Evolutionary conservation across 2,113 vertebrate genomes (phyloP).

Genomic region (Eretmochelys imbricata): DNA sequence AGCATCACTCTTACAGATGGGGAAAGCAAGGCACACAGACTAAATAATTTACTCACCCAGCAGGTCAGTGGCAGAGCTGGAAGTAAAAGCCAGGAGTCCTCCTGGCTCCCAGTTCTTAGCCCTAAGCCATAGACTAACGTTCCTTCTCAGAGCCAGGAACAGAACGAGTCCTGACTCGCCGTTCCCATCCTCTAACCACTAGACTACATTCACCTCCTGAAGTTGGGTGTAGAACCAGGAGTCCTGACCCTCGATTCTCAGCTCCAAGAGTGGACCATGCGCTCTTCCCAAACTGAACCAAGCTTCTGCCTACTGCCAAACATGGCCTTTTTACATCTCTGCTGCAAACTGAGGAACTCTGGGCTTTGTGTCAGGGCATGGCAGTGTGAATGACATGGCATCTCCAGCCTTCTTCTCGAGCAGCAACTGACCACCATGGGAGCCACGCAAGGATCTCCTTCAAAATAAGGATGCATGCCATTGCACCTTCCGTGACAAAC

Average conservation of each 20-base stretch:
- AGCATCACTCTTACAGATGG: rapidly evolving
- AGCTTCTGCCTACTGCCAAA: neutral
- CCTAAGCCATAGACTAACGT: neutral
- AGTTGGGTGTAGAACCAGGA: neutral
- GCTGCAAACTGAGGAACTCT: neutral
- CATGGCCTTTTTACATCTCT: neutral
- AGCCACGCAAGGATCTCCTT: neutral
- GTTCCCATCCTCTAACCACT: neutral
- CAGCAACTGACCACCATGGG: neutral
- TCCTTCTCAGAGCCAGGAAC: neutral
- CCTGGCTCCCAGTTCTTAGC: neutral
- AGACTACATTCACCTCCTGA: too few species aligned
- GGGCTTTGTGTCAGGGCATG: neutral
- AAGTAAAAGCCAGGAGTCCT: neutral
- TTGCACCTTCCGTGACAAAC: neutral
- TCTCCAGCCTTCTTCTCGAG: neutral
- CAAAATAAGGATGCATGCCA: neutral
- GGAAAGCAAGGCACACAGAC: neutral
- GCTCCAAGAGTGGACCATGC: neutral
- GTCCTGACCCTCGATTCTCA: neutral
- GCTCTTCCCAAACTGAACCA: too few species aligned
- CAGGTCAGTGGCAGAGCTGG: neutral
- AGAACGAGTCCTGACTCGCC: neutral
- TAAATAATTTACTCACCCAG: neutral
- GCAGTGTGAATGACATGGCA: too few species aligned